These are phyloP conservation scores for Dascyllus trimaculatus DNA, from an alignment of 2,113 vertebrate species.

Conservation along the genomic window DNA sequence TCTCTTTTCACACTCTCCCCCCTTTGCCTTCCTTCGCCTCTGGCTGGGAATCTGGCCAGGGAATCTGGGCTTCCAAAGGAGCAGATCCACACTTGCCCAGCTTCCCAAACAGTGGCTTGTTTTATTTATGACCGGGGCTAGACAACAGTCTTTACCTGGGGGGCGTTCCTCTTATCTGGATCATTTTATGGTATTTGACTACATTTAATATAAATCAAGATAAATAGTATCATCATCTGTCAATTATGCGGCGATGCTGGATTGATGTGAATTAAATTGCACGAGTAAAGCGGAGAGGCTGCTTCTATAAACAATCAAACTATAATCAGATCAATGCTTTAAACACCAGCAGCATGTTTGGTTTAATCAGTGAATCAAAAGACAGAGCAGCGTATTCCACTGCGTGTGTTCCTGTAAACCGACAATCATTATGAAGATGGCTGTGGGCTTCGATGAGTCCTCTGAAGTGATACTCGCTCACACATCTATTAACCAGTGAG, in stretches of 20 bases:
- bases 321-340: conserved; percentile 25
- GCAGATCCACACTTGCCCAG: conserved; percentile 76
- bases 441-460: conserved; percentile 27
- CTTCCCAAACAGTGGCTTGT: conserved; percentile 62
- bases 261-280: conserved; percentile 38
- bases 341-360: background rate
- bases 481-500: conserved; percentile 57
- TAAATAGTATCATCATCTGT: conserved; percentile 45
- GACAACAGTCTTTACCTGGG: conserved; percentile 39
- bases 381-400: conserved; percentile 5
- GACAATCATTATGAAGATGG: conserved; percentile 54
- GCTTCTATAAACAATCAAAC: conserved; percentile 16
- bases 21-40: conserved; percentile 60
- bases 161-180: conserved; percentile 32
- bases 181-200: conserved; percentile 55
- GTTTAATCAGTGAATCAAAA: conserved; percentile 8
- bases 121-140: conserved; percentile 57
- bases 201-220: conserved; percentile 48
- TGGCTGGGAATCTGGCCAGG: conserved; percentile 70
- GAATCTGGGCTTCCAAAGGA: conserved; percentile 62
- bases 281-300: background rate
- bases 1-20: background rate
- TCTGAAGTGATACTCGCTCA: conserved; percentile 33
- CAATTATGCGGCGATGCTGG: conserved; percentile 17
- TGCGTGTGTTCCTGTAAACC: conserved; percentile 34